Conservation (phyloP, 2,113 vertebrate species). For the Diadophis punctatus region DNA sequence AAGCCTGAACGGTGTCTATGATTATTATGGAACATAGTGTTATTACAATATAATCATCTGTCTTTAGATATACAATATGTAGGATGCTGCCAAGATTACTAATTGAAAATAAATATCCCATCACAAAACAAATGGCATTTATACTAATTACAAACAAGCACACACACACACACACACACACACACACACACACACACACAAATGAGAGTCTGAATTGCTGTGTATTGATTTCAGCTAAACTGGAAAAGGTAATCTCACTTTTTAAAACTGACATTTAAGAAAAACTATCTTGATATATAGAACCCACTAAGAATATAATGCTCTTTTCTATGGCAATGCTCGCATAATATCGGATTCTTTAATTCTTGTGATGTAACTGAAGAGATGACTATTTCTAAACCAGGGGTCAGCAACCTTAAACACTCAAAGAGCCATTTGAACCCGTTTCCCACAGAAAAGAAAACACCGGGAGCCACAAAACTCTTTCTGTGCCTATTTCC, state of each 20-base stretch:
- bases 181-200: not conserved
- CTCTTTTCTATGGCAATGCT: not conserved
- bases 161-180: too few species aligned
- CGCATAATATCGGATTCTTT: not conserved
- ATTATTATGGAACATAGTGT: not conserved
- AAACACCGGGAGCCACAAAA: too few species aligned
- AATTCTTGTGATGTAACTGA: not conserved
- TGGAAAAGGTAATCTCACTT: not conserved
- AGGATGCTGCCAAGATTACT: not conserved
- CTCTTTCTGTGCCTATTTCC: too few species aligned
- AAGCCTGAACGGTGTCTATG: not conserved
- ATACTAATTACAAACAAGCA: not conserved
- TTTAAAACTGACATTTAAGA: not conserved
- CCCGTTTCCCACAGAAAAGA: too few species aligned
- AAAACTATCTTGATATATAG: not conserved
- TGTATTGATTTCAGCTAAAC: not conserved
- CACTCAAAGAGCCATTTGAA: too few species aligned
- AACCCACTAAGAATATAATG: not conserved
- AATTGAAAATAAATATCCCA: not conserved
- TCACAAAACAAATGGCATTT: not conserved
- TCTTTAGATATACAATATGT: not conserved
- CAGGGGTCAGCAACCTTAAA: too few species aligned
- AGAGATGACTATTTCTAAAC: not conserved
- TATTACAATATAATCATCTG: not conserved
- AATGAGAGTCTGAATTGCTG: not conserved